A percentile compares a stretch with the other conserved stretches of the same genome.
phyloP scores from a whole-genome alignment of 2,797 vertebrate genomes.

The Bradypus variegatus region DNA sequence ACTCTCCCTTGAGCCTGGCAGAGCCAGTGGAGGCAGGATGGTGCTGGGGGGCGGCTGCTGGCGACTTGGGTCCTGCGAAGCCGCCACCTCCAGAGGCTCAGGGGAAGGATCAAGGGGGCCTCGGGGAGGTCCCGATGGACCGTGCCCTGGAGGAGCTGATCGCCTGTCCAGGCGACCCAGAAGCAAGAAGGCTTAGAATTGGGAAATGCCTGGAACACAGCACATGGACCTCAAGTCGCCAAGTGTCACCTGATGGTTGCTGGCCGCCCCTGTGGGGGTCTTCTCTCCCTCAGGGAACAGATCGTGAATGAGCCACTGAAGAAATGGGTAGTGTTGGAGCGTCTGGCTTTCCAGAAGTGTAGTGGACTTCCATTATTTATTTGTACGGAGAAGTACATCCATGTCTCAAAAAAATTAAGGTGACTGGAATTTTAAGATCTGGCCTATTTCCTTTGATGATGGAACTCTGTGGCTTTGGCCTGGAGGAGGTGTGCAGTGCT shows the following conservation, averaged over 20 bases:
- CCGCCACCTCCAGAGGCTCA: fast-evolving
- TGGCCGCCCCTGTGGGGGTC: neutral
- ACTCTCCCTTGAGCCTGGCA: too few species aligned
- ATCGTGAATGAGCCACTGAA: neutral
- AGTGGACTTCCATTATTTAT: too few species aligned
- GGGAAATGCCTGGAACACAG: neutral
- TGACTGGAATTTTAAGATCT: neutral
- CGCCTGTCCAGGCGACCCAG: neutral
- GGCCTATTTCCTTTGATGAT: neutral
- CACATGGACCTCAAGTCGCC: too few species aligned
- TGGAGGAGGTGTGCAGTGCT: fast-evolving
- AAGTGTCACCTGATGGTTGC: neutral
- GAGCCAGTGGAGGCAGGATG: too few species aligned
- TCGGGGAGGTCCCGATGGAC: neutral
- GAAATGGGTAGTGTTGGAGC: too few species aligned
- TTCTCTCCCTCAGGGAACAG: neutral
- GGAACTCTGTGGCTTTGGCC: too few species aligned
- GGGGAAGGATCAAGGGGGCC: too few species aligned
- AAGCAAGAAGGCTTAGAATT: neutral
- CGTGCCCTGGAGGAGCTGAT: neutral
- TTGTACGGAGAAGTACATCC: neutral
- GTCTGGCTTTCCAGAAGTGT: neutral
- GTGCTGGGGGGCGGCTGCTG: too few species aligned
- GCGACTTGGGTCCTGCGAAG: neutral
- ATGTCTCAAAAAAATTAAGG: neutral